phyloP scores from a whole-genome alignment of 2,113 vertebrate species.

The Salminus brasiliensis region DNA sequence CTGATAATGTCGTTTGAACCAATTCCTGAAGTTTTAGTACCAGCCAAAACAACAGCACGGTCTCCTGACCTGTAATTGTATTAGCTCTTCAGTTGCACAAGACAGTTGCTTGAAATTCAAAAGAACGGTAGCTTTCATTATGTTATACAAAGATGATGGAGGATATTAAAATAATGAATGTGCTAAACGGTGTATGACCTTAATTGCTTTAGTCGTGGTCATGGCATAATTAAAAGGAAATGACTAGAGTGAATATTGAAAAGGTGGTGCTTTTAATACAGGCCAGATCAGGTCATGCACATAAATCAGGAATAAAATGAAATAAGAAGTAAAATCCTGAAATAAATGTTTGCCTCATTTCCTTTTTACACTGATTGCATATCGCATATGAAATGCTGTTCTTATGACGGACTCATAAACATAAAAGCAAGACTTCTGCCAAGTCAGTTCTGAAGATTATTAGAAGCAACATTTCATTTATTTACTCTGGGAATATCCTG shows the following conservation, averaged over 20 bases:
- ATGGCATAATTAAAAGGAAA: not conserved
- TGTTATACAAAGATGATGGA: too few species aligned
- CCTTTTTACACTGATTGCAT: slow-evolving; percentile 15
- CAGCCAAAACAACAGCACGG: not conserved
- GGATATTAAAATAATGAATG: not conserved
- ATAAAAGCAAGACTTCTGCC: slow-evolving; percentile 35
- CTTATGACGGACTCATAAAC: slow-evolving; percentile 39
- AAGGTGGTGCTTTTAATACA: not conserved
- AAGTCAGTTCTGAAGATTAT: slow-evolving; percentile 45
- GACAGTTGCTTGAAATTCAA: not conserved
- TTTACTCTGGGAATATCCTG: slow-evolving; percentile 53
- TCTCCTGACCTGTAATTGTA: not conserved
- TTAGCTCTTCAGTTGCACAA: not conserved
- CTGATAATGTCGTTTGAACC: not conserved
- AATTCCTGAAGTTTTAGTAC: not conserved
- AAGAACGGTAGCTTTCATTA: too few species aligned
- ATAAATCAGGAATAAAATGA: slow-evolving; percentile 3
- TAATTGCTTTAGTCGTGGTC: not conserved
- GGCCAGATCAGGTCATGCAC: not conserved
- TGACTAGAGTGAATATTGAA: not conserved
- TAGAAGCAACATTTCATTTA: slow-evolving; percentile 46
- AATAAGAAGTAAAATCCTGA: not conserved
- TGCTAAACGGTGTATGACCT: not conserved
- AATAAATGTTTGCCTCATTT: slow-evolving; percentile 18
- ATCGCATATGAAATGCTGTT: slow-evolving; percentile 16